Percentiles rank a stretch among this genome's conserved stretches.
Conservation (phyloP, 2,113 vertebrate species). For the Chloropsis cyanopogon region DNA sequence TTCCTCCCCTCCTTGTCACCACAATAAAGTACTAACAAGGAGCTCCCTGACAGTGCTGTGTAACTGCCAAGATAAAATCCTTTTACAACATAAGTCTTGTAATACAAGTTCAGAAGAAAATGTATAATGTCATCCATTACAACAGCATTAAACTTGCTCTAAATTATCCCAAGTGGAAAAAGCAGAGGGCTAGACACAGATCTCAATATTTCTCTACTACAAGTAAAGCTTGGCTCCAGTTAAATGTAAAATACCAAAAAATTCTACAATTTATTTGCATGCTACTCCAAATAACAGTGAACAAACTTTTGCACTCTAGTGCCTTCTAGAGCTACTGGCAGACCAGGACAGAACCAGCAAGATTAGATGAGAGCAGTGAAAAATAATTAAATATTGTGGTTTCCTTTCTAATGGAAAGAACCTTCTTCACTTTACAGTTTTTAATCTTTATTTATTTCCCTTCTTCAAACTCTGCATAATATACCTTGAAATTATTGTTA, state of each 20-base stretch:
- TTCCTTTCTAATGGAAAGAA: background rate
- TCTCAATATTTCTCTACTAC: background rate
- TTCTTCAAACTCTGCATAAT: background rate
- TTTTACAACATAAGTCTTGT: background rate
- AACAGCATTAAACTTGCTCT: background rate
- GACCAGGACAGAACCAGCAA: background rate
- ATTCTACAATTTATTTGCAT: background rate
- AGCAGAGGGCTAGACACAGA: background rate
- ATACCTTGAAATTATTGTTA: background rate
- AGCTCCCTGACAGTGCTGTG: background rate
- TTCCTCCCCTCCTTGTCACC: background rate
- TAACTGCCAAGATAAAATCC: background rate
- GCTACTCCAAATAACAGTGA: background rate
- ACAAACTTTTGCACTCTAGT: background rate
- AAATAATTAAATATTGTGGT: background rate
- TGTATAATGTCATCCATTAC: background rate
- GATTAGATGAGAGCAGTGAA: background rate
- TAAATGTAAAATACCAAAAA: background rate
- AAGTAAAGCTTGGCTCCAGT: background rate
- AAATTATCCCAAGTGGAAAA: background rate
- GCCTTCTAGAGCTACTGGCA: background rate
- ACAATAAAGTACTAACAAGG: background rate
- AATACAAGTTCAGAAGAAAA: background rate
- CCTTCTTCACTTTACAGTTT: accelerated
- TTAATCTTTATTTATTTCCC: background rate